phyloP scores from a whole-genome alignment of 2,113 vertebrate species.

The Picathartes gymnocephalus region DNA sequence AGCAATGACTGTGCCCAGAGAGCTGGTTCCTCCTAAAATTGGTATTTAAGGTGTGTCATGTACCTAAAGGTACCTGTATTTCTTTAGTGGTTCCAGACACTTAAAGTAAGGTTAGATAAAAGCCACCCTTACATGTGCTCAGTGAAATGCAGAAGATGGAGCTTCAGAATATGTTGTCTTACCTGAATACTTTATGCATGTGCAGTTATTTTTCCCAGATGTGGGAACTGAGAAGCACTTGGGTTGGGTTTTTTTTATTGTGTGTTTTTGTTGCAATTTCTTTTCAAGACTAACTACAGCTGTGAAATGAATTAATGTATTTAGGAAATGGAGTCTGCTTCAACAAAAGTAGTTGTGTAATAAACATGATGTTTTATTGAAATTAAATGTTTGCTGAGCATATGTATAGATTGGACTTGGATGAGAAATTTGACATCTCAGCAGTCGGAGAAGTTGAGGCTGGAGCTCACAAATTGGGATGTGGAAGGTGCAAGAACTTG shows the following conservation, averaged over 20 bases:
- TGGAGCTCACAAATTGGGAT: not conserved
- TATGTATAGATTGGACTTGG: not conserved
- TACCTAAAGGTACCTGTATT: not conserved
- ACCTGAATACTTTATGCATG: not conserved
- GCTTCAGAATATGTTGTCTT: not conserved
- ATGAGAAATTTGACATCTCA: not conserved
- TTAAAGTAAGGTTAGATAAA: not conserved
- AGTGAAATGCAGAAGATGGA: not conserved
- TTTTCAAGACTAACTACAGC: not conserved
- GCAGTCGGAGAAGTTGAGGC: not conserved
- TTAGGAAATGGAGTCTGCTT: not conserved
- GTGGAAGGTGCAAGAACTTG: not conserved
- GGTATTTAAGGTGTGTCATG: not conserved
- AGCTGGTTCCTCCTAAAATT: not conserved
- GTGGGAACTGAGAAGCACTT: not conserved
- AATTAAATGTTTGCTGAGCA: not conserved
- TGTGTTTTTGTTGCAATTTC: not conserved
- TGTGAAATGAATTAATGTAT: not conserved
- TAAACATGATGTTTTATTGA: not conserved
- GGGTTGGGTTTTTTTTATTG: not conserved
- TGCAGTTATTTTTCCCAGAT: not conserved
- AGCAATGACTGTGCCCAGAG: not conserved
- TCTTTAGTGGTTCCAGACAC: not conserved
- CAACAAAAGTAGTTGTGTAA: not conserved
- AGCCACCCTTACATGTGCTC: not conserved